Conservation (phyloP, 2,888 invertebrate species). For the Xylocampa areola region DNA sequence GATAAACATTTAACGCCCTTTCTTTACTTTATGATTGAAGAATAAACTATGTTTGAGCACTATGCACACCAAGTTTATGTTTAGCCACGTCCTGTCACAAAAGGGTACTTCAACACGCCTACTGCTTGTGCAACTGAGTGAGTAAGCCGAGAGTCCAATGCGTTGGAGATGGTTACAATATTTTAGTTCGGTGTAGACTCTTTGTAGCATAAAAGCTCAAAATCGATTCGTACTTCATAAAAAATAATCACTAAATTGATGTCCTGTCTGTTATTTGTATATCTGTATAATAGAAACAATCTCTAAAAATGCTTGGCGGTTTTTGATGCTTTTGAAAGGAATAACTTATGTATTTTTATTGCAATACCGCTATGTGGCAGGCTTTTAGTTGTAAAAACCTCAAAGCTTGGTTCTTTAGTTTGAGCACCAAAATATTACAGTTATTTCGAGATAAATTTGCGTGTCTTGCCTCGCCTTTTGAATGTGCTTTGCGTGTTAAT, state of each 20-base stretch:
- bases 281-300: too few species aligned
- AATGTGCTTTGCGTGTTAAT: constrained; percentile 48
- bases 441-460: constrained; percentile 41
- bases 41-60: constrained; percentile 60
- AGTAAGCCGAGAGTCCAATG: neutral
- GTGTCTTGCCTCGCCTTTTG: constrained; percentile 42
- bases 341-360: neutral
- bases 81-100: constrained; percentile 53
- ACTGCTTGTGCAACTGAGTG: constrained; percentile 60
- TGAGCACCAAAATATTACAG: constrained; percentile 24
- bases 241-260: too few species aligned
- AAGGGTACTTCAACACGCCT: constrained; percentile 64
- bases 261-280: too few species aligned
- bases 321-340: too few species aligned
- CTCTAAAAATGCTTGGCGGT: too few species aligned
- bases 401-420: constrained; percentile 10
- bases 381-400: neutral
- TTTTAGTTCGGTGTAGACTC: too few species aligned
- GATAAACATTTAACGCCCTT: constrained; percentile 8
- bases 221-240: too few species aligned
- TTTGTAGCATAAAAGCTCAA: too few species aligned
- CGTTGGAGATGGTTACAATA: too few species aligned
- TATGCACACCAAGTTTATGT: constrained; percentile 54
- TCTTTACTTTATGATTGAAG: constrained; percentile 18
- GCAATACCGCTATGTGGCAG: constrained; percentile 1